Evolutionary conservation across 2,888 invertebrate species (phyloP).

Genomic region (Empis livida): DNA sequence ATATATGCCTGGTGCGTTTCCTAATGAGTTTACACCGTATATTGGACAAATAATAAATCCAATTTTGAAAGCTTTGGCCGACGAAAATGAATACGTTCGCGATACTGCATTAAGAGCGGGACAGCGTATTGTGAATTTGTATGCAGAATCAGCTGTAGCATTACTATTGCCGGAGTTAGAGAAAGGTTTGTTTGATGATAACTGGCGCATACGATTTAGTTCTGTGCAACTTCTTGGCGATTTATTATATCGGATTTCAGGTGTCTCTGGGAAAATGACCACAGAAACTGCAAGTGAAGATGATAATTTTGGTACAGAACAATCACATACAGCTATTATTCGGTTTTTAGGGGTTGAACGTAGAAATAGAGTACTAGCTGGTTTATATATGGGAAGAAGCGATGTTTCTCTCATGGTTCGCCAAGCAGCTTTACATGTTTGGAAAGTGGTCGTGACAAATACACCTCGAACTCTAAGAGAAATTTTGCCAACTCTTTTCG

Average conservation of each 20-base stretch:
- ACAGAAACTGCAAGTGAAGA: slow-evolving; percentile 97
- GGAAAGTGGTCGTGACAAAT: slow-evolving; percentile 98
- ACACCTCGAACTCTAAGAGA: slow-evolving; percentile 93
- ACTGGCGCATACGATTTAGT: slow-evolving; percentile 93
- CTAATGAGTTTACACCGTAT: slow-evolving; percentile 88
- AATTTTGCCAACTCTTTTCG: slow-evolving; percentile 89
- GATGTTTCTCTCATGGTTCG: slow-evolving; percentile 91
- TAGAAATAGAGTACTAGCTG: slow-evolving; percentile 83
- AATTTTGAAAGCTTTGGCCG: slow-evolving; percentile 91
- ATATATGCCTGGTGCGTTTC: slow-evolving; percentile 96
- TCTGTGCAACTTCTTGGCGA: slow-evolving; percentile 94
- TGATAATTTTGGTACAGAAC: slow-evolving; percentile 97
- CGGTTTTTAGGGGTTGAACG: slow-evolving; percentile 77
- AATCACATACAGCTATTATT: slow-evolving; percentile 84
- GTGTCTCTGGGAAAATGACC: slow-evolving; percentile 97
- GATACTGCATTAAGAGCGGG: slow-evolving; percentile 96
- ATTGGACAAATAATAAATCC: slow-evolving; percentile 95
- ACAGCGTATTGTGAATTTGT: slow-evolving; percentile 90
- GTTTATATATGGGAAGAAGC: slow-evolving; percentile 93
- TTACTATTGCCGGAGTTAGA: slow-evolving; percentile 88
- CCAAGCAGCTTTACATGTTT: slow-evolving; percentile 95
- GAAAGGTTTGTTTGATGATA: slow-evolving; percentile 89
- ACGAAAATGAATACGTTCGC: slow-evolving; percentile 97
- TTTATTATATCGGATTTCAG: slow-evolving; percentile 88
- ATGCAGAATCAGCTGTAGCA: slow-evolving; percentile 89